Base-by-base conservation (phyloP, 2,888 invertebrate genomes). In the Melieria picta region DNA sequence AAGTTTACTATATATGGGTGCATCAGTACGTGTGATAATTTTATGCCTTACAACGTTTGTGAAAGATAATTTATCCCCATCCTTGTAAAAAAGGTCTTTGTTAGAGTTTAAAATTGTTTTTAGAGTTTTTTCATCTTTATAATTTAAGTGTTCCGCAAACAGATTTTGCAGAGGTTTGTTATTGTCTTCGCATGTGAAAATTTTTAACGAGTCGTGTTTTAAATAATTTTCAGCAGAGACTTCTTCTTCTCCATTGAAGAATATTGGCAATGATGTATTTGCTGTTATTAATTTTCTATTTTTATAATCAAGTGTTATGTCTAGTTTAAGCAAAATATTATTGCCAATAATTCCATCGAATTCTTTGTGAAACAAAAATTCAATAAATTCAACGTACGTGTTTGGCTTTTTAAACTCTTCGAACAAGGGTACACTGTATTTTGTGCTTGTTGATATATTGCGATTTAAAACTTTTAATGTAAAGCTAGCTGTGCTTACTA, bases 1-100 rank as follows among this genome's bases (percentile, higher is more conserved):
- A 78, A 80, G 43, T 77, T n/a, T n/a, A n/a, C n/a, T n/a, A 47
- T 62, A 47, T 47, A 62, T 47, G 13, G 62, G 62, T 9, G 62
- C 1, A 62, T 62, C 47, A 13, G 47, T 62, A 48, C 48, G 13
- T 7, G 50, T 52, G 47, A 64, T 50, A 48, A 62, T 62, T 47
- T 30, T 62, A 30, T 62, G 47, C 2, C 48, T 46, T 30, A 62
- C 48, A 48, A 48, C 62, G 7, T 13, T 11, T 42, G 62, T 47
- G 48, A 46, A 62, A 13, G 62, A 48, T 62, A 62, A 47, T 30
- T 30, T 30, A 30, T 30, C 30, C 30, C 3, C 30, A 30, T 30
- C 30, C 30, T 30, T 30, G 30, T 3, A 30, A 30, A 30, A 30
- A 30, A 30, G 30, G 2, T 30, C 30, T 30, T 30, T 30, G 30